Percentiles rank a stretch among this genome's conserved stretches.
phyloP scores from a whole-genome alignment of 1,140 invertebrate genomes.

The Euborellia annulipes region DNA sequence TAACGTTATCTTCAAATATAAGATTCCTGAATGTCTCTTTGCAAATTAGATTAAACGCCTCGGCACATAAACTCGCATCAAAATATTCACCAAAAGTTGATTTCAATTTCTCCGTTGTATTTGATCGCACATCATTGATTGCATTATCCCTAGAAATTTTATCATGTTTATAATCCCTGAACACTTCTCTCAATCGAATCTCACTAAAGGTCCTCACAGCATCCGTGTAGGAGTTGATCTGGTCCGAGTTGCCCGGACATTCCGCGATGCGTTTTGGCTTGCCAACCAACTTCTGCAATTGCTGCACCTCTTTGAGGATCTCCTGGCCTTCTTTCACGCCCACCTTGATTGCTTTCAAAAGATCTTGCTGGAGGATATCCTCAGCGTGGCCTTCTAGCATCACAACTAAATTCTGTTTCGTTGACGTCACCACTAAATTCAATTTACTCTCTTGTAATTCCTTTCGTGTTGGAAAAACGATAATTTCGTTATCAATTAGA shows the following conservation, averaged over 20 bases:
- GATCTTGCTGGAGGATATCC: conserved; percentile 55
- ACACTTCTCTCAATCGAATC: conserved; percentile 58
- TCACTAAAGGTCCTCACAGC: conserved; percentile 45
- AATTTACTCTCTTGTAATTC: conserved; percentile 59
- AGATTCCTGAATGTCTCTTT: conserved; percentile 46
- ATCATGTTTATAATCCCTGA: conserved; percentile 58
- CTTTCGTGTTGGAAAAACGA: conserved; percentile 75
- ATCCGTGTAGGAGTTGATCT: conserved; percentile 37
- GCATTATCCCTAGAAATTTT: conserved; percentile 67
- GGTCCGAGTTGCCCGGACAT: conserved; percentile 16
- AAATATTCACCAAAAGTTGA: conserved; percentile 36
- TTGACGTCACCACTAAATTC: conserved; percentile 75
- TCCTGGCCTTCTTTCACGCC: conserved; percentile 68
- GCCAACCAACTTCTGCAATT: conserved; percentile 50
- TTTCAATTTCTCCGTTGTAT: conserved; percentile 55
- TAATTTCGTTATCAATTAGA: conserved; percentile 53
- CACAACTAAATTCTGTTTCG: conserved; percentile 59
- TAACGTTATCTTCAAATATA: conserved; percentile 38
- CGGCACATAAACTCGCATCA: conserved; percentile 34
- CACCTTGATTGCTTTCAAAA: conserved; percentile 72
- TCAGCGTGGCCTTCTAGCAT: conserved; percentile 78
- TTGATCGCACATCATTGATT: conserved; percentile 46
- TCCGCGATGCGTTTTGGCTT: conserved; percentile 52
- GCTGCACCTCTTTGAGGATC: conserved; percentile 54
- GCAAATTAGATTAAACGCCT: conserved; percentile 45